Base-by-base conservation (phyloP, 2,888 invertebrate genomes). In the Stenodera caucasica region DNA sequence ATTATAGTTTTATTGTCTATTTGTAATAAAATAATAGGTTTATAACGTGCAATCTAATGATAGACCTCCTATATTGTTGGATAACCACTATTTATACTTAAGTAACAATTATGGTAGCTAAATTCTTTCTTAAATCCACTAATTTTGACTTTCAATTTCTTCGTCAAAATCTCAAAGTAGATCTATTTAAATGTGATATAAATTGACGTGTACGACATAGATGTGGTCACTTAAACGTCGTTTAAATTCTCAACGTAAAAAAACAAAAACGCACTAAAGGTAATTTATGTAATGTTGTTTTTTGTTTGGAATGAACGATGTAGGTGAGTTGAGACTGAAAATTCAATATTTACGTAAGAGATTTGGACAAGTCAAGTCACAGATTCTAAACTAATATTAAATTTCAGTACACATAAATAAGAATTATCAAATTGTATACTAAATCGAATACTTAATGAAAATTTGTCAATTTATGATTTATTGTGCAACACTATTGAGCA, bases 1-100 rank as follows among this genome's bases (percentile, higher is more conserved):
- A 73, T 76, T 75, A 75, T 75, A 72, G 72, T 71, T 76, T 75
- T 73, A 76, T 72, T 70, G 67, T 74, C 72, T 68, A 75, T 74
- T 70, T 72, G 73, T 68, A 75, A 73, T 75, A 74, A 76, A 76
- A 75, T 75, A 73, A 75, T 75, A 72, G 72, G 71, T 75, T 75
- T 75, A 75, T 72, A 72, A 70, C 72, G 67, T 71, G 74, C 72
- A 75, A 74, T 72, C 73, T 72, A 71, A 72, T 70, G 67, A 70
- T 69, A 66, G 57, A 26, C 57, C 65, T 66, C 68, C 66, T 69
- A 70, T 66, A 63, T 61, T 69, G n/a, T n/a, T n/a, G n/a, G n/a
- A n/a, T n/a, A n/a, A n/a, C n/a, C n/a, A 26, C 26, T 26, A 26
- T 26, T 26, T 40, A 56, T 56, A 56, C 54, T 57, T 55, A 54